Conservation (phyloP, 1,140 invertebrate species). For the Hetaerina americana region DNA sequence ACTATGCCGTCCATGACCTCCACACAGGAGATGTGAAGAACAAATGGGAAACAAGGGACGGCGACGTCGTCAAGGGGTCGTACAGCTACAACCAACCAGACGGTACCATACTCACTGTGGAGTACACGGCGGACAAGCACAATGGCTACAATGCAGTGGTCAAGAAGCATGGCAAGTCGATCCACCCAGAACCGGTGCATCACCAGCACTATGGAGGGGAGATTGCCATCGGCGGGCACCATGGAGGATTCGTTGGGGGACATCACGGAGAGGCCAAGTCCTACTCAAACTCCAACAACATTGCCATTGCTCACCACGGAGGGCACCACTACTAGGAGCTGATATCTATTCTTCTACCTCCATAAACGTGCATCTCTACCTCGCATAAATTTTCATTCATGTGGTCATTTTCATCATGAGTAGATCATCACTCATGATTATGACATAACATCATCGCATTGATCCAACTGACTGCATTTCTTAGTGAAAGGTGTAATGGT, state of each 20-base stretch:
- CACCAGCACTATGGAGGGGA: neutral
- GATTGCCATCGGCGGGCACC: neutral
- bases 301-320: neutral
- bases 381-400: too few species aligned
- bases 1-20: slow-evolving; percentile 52
- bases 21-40: slow-evolving; percentile 49
- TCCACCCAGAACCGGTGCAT: slow-evolving; percentile 20
- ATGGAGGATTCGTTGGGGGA: neutral
- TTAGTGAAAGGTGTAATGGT: too few species aligned
- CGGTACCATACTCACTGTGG: slow-evolving; percentile 15
- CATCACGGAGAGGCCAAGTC: neutral
- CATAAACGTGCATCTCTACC: too few species aligned
- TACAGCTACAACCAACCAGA: slow-evolving; percentile 21
- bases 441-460: too few species aligned
- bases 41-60: slow-evolving; percentile 46
- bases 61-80: slow-evolving; percentile 35
- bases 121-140: slow-evolving; percentile 18
- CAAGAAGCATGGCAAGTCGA: slow-evolving; percentile 30
- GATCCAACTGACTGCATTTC: too few species aligned
- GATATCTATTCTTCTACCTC: too few species aligned
- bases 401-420: too few species aligned
- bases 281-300: neutral
- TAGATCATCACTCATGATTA: too few species aligned
- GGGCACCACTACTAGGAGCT: neutral
- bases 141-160: slow-evolving; percentile 21